Evolutionary conservation across 2,888 invertebrate species (phyloP).

Genomic region (Nymphalis urticae): DNA sequence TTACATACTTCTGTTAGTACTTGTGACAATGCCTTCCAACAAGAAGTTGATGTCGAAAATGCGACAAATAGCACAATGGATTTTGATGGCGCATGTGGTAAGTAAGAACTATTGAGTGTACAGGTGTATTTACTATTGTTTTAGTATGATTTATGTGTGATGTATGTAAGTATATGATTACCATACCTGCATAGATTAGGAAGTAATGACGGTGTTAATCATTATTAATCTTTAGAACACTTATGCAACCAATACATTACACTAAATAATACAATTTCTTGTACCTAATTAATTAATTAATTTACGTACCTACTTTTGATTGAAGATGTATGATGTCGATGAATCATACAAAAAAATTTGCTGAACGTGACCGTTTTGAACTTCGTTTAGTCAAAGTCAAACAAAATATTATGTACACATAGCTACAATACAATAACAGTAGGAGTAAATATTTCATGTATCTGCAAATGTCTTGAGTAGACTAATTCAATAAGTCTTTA

Average conservation of each 20-base stretch:
- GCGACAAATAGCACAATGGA: slow-evolving; percentile 74
- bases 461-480: not conserved
- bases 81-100: slow-evolving; percentile 76
- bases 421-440: not conserved
- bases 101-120: slow-evolving; percentile 45
- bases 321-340: slow-evolving; percentile 20
- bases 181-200: not conserved
- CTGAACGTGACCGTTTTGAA: slow-evolving; percentile 23
- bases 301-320: not conserved
- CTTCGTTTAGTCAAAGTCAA: not conserved
- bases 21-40: slow-evolving; percentile 73
- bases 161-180: not conserved
- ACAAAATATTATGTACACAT: not conserved
- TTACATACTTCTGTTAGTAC: slow-evolving; percentile 52
- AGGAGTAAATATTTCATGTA: not conserved
- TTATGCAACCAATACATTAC: slow-evolving; percentile 3
- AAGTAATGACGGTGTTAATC: slow-evolving; percentile 5
- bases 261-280: slow-evolving; percentile 6
- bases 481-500: too few species aligned
- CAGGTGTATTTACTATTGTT: slow-evolving; percentile 5
- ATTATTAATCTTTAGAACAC: not conserved
- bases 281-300: slow-evolving; percentile 1
- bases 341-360: slow-evolving; percentile 30
- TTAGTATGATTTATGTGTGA: not conserved
- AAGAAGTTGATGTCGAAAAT: slow-evolving; percentile 75